Conservation (phyloP, 2,113 vertebrate species). For the Hiodon alosoides region DNA sequence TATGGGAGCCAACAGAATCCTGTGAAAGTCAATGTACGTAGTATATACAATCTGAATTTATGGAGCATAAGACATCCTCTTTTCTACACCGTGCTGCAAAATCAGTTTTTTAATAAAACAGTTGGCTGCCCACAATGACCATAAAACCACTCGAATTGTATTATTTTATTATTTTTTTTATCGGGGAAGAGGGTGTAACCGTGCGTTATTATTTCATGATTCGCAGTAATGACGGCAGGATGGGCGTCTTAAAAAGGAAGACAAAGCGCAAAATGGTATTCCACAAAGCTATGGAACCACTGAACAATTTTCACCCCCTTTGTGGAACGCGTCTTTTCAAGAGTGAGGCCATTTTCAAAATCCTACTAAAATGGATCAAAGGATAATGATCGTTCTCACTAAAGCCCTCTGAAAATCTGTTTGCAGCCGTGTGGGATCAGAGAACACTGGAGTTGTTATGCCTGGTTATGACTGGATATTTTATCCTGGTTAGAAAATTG, state of each 20-base stretch:
- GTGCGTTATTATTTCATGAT: not conserved
- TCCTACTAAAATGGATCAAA: not conserved
- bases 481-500: slow-evolving; percentile 2
- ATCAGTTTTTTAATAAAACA: not conserved
- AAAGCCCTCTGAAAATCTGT: not conserved
- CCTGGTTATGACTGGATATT: not conserved
- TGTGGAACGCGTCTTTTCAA: not conserved
- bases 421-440: not conserved
- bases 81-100: not conserved
- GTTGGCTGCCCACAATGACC: not conserved
- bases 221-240: not conserved
- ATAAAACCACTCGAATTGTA: not conserved
- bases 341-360: slow-evolving; percentile 11
- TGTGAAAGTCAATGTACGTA: no score
- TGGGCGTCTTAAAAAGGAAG: not conserved
- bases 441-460: not conserved
- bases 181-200: not conserved
- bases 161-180: not conserved
- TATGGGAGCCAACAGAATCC: no score
- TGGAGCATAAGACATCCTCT: not conserved
- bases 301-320: not conserved
- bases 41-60: no score
- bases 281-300: not conserved
- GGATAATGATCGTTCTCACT: slow-evolving; percentile 50
- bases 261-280: slow-evolving; percentile 10